phyloP scores from a whole-genome alignment of 2,888 invertebrate genomes.

The Hemistola chrysoprasaria region DNA sequence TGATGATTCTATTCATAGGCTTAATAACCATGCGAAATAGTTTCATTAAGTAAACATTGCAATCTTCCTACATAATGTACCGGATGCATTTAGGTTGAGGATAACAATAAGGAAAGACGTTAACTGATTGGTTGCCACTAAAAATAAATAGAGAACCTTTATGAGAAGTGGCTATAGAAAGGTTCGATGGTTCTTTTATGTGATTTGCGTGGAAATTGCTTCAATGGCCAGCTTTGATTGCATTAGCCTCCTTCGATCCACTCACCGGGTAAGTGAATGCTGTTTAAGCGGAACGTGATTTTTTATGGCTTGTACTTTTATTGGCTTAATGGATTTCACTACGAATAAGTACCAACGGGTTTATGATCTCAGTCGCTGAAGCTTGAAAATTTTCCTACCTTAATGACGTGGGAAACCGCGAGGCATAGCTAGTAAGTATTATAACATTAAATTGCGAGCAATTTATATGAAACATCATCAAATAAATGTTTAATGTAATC shows the following conservation, averaged over 20 bases:
- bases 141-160: constrained; percentile 47
- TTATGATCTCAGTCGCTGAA: too few relatives aligned
- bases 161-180: constrained; percentile 38
- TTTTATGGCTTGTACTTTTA: constrained; percentile 35
- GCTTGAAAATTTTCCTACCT: too few relatives aligned
- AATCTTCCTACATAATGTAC: too few relatives aligned
- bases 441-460: too few relatives aligned
- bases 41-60: too few relatives aligned
- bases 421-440: too few relatives aligned
- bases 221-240: constrained; percentile 54
- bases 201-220: constrained; percentile 57
- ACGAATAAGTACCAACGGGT: background rate
- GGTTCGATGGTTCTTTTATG: constrained; percentile 47
- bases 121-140: constrained; percentile 30
- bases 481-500: constrained; percentile 22
- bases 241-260: constrained; percentile 47
- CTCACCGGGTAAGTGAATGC: constrained; percentile 39
- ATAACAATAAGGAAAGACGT: constrained; percentile 26
- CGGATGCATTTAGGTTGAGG: constrained; percentile 10
- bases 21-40: too few relatives aligned
- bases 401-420: too few relatives aligned
- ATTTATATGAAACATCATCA: constrained; percentile 18
- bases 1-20: too few relatives aligned
- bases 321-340: constrained; percentile 32
- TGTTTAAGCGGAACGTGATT: constrained; percentile 41